Evolutionary conservation across 1,140 invertebrate species (phyloP).

Genomic region (Branchinecta lindahli): DNA sequence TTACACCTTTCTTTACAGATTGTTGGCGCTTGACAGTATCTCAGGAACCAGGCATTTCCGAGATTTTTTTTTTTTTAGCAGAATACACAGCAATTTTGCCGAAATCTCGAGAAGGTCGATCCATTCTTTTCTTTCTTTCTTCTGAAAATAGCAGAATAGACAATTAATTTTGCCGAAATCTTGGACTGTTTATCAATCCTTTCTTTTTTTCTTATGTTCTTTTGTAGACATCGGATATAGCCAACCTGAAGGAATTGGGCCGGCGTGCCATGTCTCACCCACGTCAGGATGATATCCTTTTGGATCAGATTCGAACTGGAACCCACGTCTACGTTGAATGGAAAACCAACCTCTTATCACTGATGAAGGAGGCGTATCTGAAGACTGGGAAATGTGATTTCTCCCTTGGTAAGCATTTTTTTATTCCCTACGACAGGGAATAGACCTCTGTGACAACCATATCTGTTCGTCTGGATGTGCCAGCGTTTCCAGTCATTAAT

Average conservation of each 20-base stretch:
- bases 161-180: too few relatives aligned
- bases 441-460: too few relatives aligned
- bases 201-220: too few relatives aligned
- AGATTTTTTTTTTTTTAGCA: background rate
- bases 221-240: slow-evolving; percentile 14
- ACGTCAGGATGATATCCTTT: slow-evolving; percentile 33
- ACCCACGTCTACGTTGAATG: slow-evolving; percentile 63
- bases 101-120: too few relatives aligned
- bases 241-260: slow-evolving; percentile 30
- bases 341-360: slow-evolving; percentile 46
- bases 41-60: background rate
- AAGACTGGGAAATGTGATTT: slow-evolving; percentile 49
- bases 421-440: too few relatives aligned
- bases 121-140: background rate
- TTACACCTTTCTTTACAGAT: too few relatives aligned
- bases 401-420: slow-evolving; percentile 38
- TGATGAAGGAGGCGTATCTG: slow-evolving; percentile 47
- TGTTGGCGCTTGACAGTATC: background rate
- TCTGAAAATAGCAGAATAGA: too few relatives aligned
- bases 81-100: too few relatives aligned
- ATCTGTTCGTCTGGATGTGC: too few relatives aligned
- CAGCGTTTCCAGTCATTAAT: too few relatives aligned
- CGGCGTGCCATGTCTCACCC: slow-evolving; percentile 37
- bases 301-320: slow-evolving; percentile 42
- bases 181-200: too few relatives aligned